Base-by-base conservation (phyloP, 1,140 invertebrate genomes). In the Wiebesia pumilae region DNA sequence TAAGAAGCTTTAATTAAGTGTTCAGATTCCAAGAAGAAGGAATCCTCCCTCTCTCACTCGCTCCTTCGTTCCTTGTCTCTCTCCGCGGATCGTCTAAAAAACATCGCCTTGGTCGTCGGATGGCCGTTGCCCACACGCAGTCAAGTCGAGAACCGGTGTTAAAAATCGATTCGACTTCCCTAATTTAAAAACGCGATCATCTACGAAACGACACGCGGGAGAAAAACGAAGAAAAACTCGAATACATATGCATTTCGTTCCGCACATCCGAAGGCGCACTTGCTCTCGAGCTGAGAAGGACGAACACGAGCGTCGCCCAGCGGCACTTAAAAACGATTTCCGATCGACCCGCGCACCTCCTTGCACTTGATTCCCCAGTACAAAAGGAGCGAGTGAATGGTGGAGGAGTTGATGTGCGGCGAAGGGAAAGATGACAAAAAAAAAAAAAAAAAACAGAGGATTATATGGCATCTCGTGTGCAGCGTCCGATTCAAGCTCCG, bases 401-500 rank as follows among this genome's bases (percentile, higher is more conserved):
- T 3, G 75, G 27, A 10, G 24, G 43, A 38, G 12, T 7, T 38
- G 71, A n/a, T 27, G 1, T 16, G 65, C 65, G 65, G 65, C n/a
- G 27, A 3, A 2, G 65, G 65, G 35, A 58, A 47, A 81, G 54
- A 27, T 1, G 51, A 27, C 24, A 14, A 27, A 62, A 62, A 27
- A 27, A 24, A 62, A 69, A 77, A 27, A 2, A 14, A 27, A 62
- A 62, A 27, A 27, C 21, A 62, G 81, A 77, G 54, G 82, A 84
- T 67, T 80, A 80, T 27, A 40, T 38, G 58, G 38, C 51, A 81
- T 81, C 27, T n/a, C 62, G 51, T 30, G 71, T 65, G 77, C 77
- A 71, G 73, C 33, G 35, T 2, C 33, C 81, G 83, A 73, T 73
- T 87, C 86, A 86, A 90, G 89, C 88, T 90, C 69, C 51, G 54